Base-by-base conservation (phyloP, 2,113 vertebrate species). In the Otocyon megalotis region DNA sequence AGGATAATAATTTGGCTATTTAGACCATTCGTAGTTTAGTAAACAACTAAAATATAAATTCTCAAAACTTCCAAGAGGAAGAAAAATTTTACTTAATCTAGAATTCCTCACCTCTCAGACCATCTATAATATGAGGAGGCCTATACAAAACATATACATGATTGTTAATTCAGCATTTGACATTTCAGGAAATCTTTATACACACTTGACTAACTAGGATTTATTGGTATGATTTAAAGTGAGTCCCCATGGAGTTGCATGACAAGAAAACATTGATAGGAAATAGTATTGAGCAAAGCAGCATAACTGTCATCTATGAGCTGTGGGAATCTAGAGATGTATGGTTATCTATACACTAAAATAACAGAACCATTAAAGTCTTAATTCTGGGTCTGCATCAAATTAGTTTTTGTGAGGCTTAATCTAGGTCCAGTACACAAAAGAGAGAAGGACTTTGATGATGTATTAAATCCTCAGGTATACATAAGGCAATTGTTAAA, bases 31-130 rank as follows among this genome's bases (percentile, higher is more conserved):
- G 50, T 71, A 12, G 15, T 43, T 92, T 82, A 88, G 43, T n/a
- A 93, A 86, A 48, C 43, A 83, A 65, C 63, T 85, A 60, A 92
- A 89, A 60, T 85, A 96, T 26, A 94, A 97, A 62, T 35, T 84
- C 24, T 92, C 11, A 32, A 82, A n/a, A 71, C 22, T 85, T 60
- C 43, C 32, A 86, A 82, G 92, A 76, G 16, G 17, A 69, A 86
- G 17, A 92, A 91, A 77, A 67, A 48, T 30, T 71, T 16, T 48
- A 4, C 16, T 82, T 77, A 67, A 63, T n/a, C 62, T 89, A 86
- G 85, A 95, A 89, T 82, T 62, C 17, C 67, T 80, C 35, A 74
- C 6, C 20, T 76, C 5, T 85, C 20, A 89, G 30, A 74, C 48
- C 28, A 58, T n/a, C 58, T 88, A 20, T 88, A 86, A 82, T 86